Percentiles rank a stretch among this genome's conserved stretches.
These are phyloP conservation scores for Stenotaenia linearis DNA, from an alignment of 2,888 invertebrate species.

Conservation along the genomic window DNA sequence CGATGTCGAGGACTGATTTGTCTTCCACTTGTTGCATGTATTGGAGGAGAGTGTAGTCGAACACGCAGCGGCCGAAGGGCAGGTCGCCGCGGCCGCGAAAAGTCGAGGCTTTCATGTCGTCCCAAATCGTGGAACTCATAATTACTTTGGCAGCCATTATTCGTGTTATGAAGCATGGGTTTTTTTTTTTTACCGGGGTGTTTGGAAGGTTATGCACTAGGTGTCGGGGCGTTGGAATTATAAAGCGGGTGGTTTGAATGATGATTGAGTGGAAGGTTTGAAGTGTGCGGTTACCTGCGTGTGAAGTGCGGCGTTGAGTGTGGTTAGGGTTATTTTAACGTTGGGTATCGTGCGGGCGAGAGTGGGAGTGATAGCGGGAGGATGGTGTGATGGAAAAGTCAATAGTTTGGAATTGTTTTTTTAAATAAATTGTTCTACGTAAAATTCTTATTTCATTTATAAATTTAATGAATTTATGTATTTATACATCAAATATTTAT, in stretches of 20 bases:
- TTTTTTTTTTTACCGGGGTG: neutral
- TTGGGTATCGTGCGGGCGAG: too few relatives aligned
- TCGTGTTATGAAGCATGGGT: neutral
- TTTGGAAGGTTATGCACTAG: neutral
- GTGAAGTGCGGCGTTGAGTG: too few relatives aligned
- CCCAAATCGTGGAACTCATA: neutral
- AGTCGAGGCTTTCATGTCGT: neutral
- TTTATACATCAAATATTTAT: too few relatives aligned
- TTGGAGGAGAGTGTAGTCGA: neutral
- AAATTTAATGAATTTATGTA: too few relatives aligned
- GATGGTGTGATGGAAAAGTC: too few relatives aligned
- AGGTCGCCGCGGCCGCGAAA: neutral
- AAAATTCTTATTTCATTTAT: too few relatives aligned
- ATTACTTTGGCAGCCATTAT: neutral
- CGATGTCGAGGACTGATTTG: conserved; percentile 21
- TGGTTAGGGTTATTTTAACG: too few relatives aligned
- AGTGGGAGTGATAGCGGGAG: too few relatives aligned
- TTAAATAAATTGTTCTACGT: too few relatives aligned
- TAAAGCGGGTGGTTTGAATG: neutral
- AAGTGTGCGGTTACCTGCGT: too few relatives aligned
- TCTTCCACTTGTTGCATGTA: neutral
- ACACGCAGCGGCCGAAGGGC: neutral
- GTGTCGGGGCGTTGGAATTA: neutral
- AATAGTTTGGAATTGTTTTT: too few relatives aligned
- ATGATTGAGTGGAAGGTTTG: too few relatives aligned